A percentile compares a stretch with the other conserved stretches of the same genome.
phyloP scores from a whole-genome alignment of 2,888 invertebrate genomes.

The Athrips mouffetella region DNA sequence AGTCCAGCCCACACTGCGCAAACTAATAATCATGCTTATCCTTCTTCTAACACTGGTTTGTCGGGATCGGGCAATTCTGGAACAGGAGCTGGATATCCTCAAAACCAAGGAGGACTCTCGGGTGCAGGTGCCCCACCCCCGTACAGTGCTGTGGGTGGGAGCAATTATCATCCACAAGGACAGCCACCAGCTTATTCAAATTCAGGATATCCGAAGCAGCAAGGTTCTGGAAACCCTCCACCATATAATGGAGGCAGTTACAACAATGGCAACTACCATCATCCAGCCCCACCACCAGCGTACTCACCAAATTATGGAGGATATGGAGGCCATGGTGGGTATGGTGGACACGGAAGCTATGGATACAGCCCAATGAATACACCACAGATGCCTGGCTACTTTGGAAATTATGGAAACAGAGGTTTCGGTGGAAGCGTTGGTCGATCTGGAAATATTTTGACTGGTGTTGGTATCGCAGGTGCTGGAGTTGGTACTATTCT shows the following conservation, averaged over 20 bases:
- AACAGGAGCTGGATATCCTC: constrained; percentile 35
- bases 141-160: constrained; percentile 45
- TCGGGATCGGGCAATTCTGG: constrained; percentile 42
- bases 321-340: constrained; percentile 41
- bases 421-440: constrained; percentile 57
- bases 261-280: constrained; percentile 7
- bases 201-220: constrained; percentile 10
- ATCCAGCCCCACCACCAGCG: constrained; percentile 12
- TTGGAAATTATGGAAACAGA: constrained; percentile 53
- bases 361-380: constrained; percentile 26
- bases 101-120: constrained; percentile 29
- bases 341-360: constrained; percentile 35
- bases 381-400: constrained; percentile 62
- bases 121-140: constrained; percentile 47
- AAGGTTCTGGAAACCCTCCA: background rate
- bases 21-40: constrained; percentile 53
- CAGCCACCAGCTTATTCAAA: constrained; percentile 56
- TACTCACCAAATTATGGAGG: constrained; percentile 15
- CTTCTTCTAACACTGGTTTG: constrained; percentile 49
- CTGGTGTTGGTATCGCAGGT: constrained; percentile 67
- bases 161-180: constrained; percentile 52
- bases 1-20: constrained; percentile 30
- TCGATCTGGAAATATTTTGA: constrained; percentile 53
- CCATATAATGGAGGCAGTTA: constrained; percentile 8
- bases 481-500: constrained; percentile 70